Percentiles rank a stretch among this genome's conserved stretches.
These are phyloP conservation scores for Hirtodrosophila duncani DNA, from an alignment of 2,888 invertebrate genomes.

Conservation along the genomic window DNA sequence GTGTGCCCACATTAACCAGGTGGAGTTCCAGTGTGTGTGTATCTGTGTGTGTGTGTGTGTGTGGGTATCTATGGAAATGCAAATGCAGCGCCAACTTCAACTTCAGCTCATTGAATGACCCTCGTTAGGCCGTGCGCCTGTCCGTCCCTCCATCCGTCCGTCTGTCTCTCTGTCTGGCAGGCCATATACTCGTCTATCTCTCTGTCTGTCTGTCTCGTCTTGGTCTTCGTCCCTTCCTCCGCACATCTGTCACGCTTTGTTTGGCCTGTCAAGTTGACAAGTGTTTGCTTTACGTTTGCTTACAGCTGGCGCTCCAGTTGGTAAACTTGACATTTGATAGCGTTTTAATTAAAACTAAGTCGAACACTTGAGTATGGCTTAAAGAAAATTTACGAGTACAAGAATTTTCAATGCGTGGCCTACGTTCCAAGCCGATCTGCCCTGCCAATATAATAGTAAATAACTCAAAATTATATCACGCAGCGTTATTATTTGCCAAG, in stretches of 20 bases:
- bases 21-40: slow-evolving; percentile 7
- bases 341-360: slow-evolving; percentile 66
- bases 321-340: slow-evolving; percentile 75
- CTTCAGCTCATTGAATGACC: slow-evolving; percentile 62
- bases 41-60: slow-evolving; percentile 21
- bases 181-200: slow-evolving; percentile 1
- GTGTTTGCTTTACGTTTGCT: slow-evolving; percentile 63
- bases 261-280: slow-evolving; percentile 72
- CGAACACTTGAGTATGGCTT: slow-evolving; percentile 36
- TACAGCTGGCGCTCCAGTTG: slow-evolving; percentile 60
- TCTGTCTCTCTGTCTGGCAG: slow-evolving; percentile 18
- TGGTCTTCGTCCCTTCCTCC: slow-evolving; percentile 5
- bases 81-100: slow-evolving; percentile 47
- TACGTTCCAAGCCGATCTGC: slow-evolving; percentile 31
- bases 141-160: slow-evolving; percentile 33
- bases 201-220: slow-evolving; percentile 25
- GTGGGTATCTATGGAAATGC: slow-evolving; percentile 62
- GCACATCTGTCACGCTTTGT: slow-evolving; percentile 71
- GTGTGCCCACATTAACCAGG: slow-evolving; percentile 61
- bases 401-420: slow-evolving; percentile 59
- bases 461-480: slow-evolving; percentile 67
- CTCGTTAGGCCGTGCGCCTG: slow-evolving; percentile 60
- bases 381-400: slow-evolving; percentile 60
- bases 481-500: slow-evolving; percentile 49
- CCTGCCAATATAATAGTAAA: slow-evolving; percentile 42